phyloP scores from a whole-genome alignment of 1,140 invertebrate genomes.

The Pinna nobilis region DNA sequence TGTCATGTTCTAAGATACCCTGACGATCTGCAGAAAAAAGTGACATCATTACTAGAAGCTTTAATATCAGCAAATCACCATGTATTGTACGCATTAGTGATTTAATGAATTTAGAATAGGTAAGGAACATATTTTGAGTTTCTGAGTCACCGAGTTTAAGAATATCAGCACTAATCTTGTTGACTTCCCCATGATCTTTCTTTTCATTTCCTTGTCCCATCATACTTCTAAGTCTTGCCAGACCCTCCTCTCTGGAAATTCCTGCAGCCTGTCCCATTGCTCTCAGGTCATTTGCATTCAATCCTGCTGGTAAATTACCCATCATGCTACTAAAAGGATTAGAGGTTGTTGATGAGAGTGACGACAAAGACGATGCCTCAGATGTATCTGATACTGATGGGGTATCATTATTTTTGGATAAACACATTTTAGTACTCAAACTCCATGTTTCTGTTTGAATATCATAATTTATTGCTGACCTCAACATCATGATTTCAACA shows the following conservation, averaged over 20 bases:
- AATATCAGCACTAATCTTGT: conserved; percentile 54
- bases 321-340: background rate
- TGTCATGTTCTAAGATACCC: conserved; percentile 43
- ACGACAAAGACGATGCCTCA: background rate
- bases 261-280: background rate
- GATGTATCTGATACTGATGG: background rate
- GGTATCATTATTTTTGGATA: conserved; percentile 3
- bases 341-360: background rate
- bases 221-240: background rate
- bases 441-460: conserved; percentile 62
- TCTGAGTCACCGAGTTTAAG: conserved; percentile 58
- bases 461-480: conserved; percentile 69
- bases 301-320: no score
- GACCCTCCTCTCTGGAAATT: background rate
- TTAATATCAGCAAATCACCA: conserved; percentile 62
- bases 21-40: conserved; percentile 67
- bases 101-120: conserved; percentile 66
- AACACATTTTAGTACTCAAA: conserved; percentile 58
- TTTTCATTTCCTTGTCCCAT: background rate
- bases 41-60: conserved; percentile 66
- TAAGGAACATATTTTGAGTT: conserved; percentile 59
- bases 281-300: no score
- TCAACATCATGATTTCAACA: conserved; percentile 69
- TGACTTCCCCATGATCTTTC: background rate
- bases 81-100: conserved; percentile 62